phyloP scores from a whole-genome alignment of 2,113 vertebrate species.

The Albula goreensis region DNA sequence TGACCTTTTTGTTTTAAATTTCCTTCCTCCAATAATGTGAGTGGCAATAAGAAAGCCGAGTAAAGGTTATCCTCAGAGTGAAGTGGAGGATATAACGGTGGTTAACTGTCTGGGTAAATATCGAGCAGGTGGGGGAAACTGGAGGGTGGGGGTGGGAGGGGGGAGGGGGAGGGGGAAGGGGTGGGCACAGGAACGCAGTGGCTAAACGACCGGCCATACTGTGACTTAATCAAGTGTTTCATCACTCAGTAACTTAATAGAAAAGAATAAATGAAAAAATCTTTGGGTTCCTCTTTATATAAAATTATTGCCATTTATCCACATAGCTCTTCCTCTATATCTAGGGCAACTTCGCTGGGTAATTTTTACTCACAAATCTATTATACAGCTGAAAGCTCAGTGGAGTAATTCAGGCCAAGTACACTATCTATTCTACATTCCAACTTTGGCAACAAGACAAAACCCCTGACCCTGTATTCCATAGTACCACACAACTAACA shows the following conservation, averaged over 20 bases:
- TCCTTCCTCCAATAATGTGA: slow-evolving; percentile 17
- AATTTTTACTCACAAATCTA: not conserved
- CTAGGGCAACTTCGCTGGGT: not conserved
- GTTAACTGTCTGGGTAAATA: slow-evolving; percentile 19
- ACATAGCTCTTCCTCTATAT: not conserved
- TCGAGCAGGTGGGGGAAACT: not conserved
- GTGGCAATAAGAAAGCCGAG: not conserved
- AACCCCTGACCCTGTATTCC: no score
- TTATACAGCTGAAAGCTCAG: not conserved
- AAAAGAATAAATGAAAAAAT: not conserved
- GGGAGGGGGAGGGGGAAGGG: not conserved
- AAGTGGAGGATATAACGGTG: slow-evolving; percentile 6
- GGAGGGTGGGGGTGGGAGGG: not conserved
- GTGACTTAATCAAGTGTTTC: slow-evolving; percentile 10
- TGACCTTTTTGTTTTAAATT: slow-evolving; percentile 53
- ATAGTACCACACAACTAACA: no score
- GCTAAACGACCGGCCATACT: not conserved
- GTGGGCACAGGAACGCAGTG: not conserved
- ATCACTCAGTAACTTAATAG: not conserved
- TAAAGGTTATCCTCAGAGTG: slow-evolving; percentile 1
- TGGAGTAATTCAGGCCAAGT: not conserved
- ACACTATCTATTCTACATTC: no score
- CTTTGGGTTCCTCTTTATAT: not conserved
- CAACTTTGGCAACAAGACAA: no score
- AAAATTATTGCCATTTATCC: not conserved